phyloP scores from a whole-genome alignment of 2,888 invertebrate species.

The Dysmachus trigonus region DNA sequence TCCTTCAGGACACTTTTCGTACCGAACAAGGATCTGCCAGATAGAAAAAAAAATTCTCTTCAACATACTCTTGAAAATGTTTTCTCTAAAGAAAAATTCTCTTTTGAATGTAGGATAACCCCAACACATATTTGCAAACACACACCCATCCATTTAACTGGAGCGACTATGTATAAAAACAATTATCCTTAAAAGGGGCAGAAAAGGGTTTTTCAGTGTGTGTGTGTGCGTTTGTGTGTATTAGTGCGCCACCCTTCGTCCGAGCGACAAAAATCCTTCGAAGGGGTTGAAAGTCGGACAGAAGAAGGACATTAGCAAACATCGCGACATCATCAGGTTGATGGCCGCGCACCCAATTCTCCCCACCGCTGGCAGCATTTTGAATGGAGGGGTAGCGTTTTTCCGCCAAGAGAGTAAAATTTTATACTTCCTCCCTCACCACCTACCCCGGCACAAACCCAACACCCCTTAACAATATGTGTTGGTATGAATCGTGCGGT shows the following conservation, averaged over 20 bases:
- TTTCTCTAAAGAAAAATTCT: background rate
- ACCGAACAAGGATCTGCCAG: background rate
- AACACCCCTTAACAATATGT: background rate
- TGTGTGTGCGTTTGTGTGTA: background rate
- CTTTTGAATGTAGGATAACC: constrained; percentile 4
- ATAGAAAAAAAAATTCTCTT: background rate
- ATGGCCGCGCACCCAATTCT: constrained; percentile 16
- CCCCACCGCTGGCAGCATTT: constrained; percentile 2
- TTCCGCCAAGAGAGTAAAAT: background rate
- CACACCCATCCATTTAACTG: background rate
- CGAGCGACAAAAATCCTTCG: background rate
- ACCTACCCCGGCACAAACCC: background rate
- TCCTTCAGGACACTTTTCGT: background rate
- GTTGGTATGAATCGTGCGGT: constrained; percentile 9
- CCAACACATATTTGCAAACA: background rate
- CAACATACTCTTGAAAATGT: constrained; percentile 21
- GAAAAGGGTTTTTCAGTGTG: too few relatives aligned
- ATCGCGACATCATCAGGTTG: constrained; percentile 40
- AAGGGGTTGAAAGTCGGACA: background rate
- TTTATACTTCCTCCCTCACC: background rate
- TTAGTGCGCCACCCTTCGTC: background rate
- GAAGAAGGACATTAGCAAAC: background rate
- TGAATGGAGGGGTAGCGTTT: background rate
- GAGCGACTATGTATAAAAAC: background rate
- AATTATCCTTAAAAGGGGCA: background rate